Conservation (phyloP, 2,797 vertebrate genomes). For the Myotis daubentonii region DNA sequence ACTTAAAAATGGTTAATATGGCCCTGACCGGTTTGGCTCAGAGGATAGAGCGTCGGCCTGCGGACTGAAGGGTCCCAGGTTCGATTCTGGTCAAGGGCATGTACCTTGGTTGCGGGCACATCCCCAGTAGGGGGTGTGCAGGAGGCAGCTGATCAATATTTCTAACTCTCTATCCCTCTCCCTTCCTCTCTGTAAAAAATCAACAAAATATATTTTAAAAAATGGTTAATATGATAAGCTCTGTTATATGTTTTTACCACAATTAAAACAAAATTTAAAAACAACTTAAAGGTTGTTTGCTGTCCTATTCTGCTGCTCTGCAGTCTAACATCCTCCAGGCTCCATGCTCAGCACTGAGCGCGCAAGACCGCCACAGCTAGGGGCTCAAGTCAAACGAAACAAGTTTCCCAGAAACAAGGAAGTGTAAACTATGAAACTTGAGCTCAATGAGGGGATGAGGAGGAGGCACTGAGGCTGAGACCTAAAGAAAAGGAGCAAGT, state of each 20-base stretch:
- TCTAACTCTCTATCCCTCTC: too few species aligned
- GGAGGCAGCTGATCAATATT: too few species aligned
- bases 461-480: not conserved
- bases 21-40: too few species aligned
- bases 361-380: not conserved
- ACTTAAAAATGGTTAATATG: not conserved
- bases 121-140: too few species aligned
- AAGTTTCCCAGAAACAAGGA: not conserved
- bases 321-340: not conserved
- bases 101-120: too few species aligned
- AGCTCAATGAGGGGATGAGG: not conserved
- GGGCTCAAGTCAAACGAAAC: not conserved
- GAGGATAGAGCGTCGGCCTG: too few species aligned
- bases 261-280: not conserved
- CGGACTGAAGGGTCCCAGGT: too few species aligned
- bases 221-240: not conserved
- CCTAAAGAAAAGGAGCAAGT: not conserved
- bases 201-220: too few species aligned
- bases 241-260: not conserved
- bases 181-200: too few species aligned
- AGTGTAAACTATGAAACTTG: not conserved
- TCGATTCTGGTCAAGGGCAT: too few species aligned
- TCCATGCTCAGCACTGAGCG: not conserved
- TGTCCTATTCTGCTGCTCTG: rapidly evolving
- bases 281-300: too few species aligned